These are phyloP conservation scores for Tachina grossa DNA, from an alignment of 2,888 invertebrate species.

Conservation along the genomic window DNA sequence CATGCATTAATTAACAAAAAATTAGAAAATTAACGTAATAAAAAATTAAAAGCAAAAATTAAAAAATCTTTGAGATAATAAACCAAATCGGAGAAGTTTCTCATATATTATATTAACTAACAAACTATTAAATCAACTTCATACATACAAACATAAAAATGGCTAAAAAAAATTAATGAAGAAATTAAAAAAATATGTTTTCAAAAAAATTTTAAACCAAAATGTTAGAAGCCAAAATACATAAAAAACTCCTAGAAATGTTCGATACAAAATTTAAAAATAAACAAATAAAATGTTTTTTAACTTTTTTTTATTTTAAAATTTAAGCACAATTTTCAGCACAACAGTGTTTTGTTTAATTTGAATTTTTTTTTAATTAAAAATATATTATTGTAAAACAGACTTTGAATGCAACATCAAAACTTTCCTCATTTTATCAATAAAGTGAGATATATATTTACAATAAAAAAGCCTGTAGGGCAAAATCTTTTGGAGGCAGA, in stretches of 20 bases:
- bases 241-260: constrained; percentile 17
- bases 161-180: constrained; percentile 3
- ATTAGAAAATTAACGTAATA: constrained; percentile 68
- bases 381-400: neutral
- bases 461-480: no score
- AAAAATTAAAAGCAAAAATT: constrained; percentile 39
- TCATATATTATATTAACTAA: constrained; percentile 55
- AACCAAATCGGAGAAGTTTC: constrained; percentile 53
- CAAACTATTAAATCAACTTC: constrained; percentile 51
- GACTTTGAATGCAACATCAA: neutral
- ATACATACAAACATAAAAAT: constrained; percentile 21
- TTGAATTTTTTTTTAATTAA: neutral
- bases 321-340: constrained; percentile 54
- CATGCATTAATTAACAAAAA: constrained; percentile 71
- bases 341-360: constrained; percentile 25
- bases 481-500: no score
- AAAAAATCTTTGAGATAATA: constrained; percentile 35
- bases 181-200: constrained; percentile 11
- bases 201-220: constrained; percentile 7
- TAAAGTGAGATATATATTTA: no score
- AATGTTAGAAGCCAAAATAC: neutral
- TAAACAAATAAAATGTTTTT: neutral
- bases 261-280: neutral
- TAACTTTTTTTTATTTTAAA: constrained; percentile 23
- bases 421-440: neutral